Evolutionary conservation across 2,113 vertebrate species (phyloP), one percentile per base, ranked within the genome.

Genomic region (Ciconia stormi): DNA sequence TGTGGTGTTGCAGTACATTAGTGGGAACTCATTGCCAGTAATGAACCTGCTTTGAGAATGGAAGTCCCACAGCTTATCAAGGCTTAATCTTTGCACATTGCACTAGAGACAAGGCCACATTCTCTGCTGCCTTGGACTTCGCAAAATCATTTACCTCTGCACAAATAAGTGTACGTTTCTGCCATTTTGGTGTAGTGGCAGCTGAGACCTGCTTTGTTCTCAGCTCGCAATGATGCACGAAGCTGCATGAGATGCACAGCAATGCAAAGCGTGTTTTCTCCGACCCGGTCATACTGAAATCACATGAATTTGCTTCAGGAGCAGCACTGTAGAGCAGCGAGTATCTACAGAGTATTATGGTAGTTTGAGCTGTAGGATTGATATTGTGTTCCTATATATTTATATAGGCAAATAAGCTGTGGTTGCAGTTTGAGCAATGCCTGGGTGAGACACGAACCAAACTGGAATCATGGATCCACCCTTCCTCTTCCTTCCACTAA

Each of bases 181-280:
- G 62, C 53, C 38, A 7, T 34, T 12, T 4, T 8, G 80, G 67
- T 13, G 52, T 1, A 30, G 55, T 50, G 22, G 79, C 59, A 66
- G 79, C 49, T 29, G 55, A 56, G 59, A 6, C 8, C 19, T 0
- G 4, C 52, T 62, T 36, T 23, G 34, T 6, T 44, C 66, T n/a
- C 72, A 53, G 42, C 73, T 70, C 61, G 0, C 72, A 30, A 2
- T 0, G 4, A 9, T 13, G 9, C 56, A 47, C 1, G 0, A 30
- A 58, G 66, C 34, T 16, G 36, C 29, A 4, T 0, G 23, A 55
- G 83, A 15, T 1, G 27, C 62, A 38, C 27, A 44, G 76, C 9
- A 1, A 71, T 3, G 34, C 67, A 30, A 34, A 47, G 29, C 1
- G 3, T 22, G 36, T 32, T 73, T 65, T 8, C 22, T 16, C 15